Conservation (phyloP, 1,140 invertebrate species). For the Apis mellifera region Amel_HAv3.1 CM009942.2:8576001-8576500, state of each 20-base stretch:
- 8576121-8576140: slow-evolving; percentile 42
- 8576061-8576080: slow-evolving; percentile 77
- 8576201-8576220: slow-evolving; percentile 63
- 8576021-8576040: slow-evolving; percentile 84
- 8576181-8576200: slow-evolving; percentile 56
- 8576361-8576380: slow-evolving; percentile 76
- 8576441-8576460: slow-evolving; percentile 49
- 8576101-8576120: slow-evolving; percentile 23
- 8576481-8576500: slow-evolving; percentile 56
- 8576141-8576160: slow-evolving; percentile 60
- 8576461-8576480: slow-evolving; percentile 46
- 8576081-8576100: slow-evolving; percentile 27
- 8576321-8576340: slow-evolving; percentile 64
- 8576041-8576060: slow-evolving; percentile 84
- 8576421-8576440: slow-evolving; percentile 56
- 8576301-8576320: slow-evolving; percentile 75
- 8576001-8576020: slow-evolving; percentile 79
- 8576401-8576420: slow-evolving; percentile 65
- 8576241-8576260: slow-evolving; percentile 37
- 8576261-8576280: slow-evolving; percentile 13
- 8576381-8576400: slow-evolving; percentile 77
- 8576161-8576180: slow-evolving; percentile 58
- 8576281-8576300: slow-evolving; percentile 54
- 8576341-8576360: slow-evolving; percentile 69
- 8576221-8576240: slow-evolving; percentile 48